Conservation (phyloP, 2,888 invertebrate species). For the Aproaerema taeniolella region DNA sequence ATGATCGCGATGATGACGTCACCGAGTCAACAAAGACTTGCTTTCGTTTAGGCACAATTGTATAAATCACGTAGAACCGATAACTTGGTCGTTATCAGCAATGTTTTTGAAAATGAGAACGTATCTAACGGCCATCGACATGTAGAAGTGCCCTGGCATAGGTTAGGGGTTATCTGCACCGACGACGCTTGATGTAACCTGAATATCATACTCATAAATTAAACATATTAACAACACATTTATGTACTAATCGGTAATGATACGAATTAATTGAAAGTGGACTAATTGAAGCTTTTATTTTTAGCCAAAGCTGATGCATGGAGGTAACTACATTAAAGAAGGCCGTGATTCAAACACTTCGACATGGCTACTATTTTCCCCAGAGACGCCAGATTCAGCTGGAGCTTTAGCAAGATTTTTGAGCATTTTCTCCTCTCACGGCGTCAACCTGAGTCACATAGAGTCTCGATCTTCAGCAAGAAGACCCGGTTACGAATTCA, state of each 20-base stretch:
- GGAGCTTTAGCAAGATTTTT: slow-evolving; percentile 93
- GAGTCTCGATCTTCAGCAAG: slow-evolving; percentile 93
- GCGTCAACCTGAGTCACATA: slow-evolving; percentile 93
- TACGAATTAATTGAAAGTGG: no score
- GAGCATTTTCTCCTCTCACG: slow-evolving; percentile 89
- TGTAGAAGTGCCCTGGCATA: slow-evolving; percentile 9
- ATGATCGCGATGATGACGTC: no score
- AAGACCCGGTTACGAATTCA: slow-evolving; percentile 92
- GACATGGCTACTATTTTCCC: slow-evolving; percentile 91
- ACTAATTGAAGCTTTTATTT: no score
- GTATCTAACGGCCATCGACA: slow-evolving; percentile 17
- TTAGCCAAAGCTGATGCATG: slow-evolving; percentile 88
- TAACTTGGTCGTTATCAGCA: neutral
- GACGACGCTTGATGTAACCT: slow-evolving; percentile 18
- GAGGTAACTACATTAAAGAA: slow-evolving; percentile 90
- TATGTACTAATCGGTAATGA: no score
- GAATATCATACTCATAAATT: slow-evolving; percentile 10
- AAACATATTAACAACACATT: neutral
- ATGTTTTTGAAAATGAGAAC: slow-evolving; percentile 17
- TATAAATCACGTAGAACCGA: neutral
- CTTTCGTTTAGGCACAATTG: slow-evolving; percentile 3
- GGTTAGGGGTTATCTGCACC: slow-evolving; percentile 17
- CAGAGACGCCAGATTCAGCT: slow-evolving; percentile 86
- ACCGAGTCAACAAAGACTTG: no score
- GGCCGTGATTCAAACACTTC: slow-evolving; percentile 86